phyloP scores from a whole-genome alignment of 35 echinoderm and acorn worm genomes.

The Lytechinus pictus region DNA sequence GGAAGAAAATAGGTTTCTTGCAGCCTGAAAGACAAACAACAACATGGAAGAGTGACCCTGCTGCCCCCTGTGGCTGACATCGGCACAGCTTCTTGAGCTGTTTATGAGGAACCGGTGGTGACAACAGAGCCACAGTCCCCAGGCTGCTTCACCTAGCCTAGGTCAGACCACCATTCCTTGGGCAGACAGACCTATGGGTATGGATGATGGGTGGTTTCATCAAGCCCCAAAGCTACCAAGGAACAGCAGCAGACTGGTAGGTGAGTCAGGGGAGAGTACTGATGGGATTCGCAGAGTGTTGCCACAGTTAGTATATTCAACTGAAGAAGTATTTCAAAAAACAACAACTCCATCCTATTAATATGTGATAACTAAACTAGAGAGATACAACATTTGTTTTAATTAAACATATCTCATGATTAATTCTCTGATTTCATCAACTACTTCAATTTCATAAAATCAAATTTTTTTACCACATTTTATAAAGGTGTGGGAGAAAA shows the following conservation, averaged over 20 bases:
- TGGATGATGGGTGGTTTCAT: neutral
- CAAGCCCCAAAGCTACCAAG: neutral
- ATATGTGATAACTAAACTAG: no score
- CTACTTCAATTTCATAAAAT: neutral
- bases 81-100: neutral
- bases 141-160: neutral
- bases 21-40: neutral
- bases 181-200: neutral
- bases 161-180: neutral
- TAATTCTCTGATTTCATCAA: no score
- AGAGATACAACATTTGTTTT: no score
- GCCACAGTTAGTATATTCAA: no score
- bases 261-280: neutral
- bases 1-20: neutral
- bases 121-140: neutral
- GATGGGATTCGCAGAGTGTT: no score
- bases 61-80: neutral
- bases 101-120: neutral
- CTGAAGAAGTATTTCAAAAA: no score
- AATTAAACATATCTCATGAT: no score
- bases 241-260: neutral
- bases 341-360: no score
- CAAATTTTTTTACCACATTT: neutral
- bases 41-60: neutral
- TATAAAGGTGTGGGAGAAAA: neutral